Evolutionary conservation across 2,888 invertebrate genomes (phyloP), one percentile per base, ranked within the genome.

Genomic region (Gymnocheta viridis): DNA sequence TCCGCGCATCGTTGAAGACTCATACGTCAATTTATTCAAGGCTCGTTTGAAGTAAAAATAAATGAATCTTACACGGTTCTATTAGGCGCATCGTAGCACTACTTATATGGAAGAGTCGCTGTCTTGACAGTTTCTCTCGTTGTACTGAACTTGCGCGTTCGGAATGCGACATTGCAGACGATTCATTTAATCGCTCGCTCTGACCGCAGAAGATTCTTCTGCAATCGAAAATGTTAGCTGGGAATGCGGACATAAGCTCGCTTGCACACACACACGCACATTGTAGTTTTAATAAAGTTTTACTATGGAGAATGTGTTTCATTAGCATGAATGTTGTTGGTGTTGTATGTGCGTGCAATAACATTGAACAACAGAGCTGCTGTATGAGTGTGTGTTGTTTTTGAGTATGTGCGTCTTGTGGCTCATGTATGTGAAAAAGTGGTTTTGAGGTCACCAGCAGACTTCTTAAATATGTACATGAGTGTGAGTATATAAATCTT

Each of bases 371-470:
- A 24, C n/a, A 19, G 10, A 4, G 60, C 19, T 35, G 58, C n/a
- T 49, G 24, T 17, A 12, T 22, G 35, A 60, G 29, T 27, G 14
- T 27, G 29, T 41, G 1, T 19, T 29, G 44, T 44, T n/a, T 56
- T 58, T 38, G n/a, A 29, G 47, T 77, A 1, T 47, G 9, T 24
- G 14, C 24, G 1, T 60, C 4, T 12, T 19, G n/a, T 19, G 35
- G 32, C 9, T 27, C 6, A 22, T 35, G 19, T 47, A n/a, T 14
- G n/a, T 17, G 41, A n/a, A 54, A 51, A 51, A 9, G 44, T 10
- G 41, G 41, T 56, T 73, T 73, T 80, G 58, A 80, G 78, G 69
- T 78, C 69, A 78, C 51, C 12, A 32, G 22, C 17, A 60, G 49
- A n/a, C 19, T 38, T 58, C 17, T 60, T 60, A 12, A 49, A 7